These are phyloP conservation scores for Garra rufa DNA, from an alignment of 2,113 vertebrate genomes.

Conservation along the genomic window DNA sequence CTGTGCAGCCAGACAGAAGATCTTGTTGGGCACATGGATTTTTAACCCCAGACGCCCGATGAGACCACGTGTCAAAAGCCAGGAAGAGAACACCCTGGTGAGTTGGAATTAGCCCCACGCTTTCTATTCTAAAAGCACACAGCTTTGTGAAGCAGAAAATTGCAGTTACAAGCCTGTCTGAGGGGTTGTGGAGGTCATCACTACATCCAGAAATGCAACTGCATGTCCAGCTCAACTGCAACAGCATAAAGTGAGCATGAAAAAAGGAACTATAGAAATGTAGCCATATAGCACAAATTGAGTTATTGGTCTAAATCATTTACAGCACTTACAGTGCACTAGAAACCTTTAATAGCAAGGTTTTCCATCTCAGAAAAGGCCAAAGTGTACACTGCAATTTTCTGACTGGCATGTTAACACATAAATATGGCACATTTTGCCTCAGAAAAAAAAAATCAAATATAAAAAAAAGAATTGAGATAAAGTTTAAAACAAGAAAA, in stretches of 20 bases:
- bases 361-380: slow-evolving; percentile 11
- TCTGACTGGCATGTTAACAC: neutral
- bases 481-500: neutral
- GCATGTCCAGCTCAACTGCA: slow-evolving; percentile 17
- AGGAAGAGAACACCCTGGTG: slow-evolving; percentile 36
- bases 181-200: slow-evolving; percentile 29
- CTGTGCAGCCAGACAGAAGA: slow-evolving; percentile 42
- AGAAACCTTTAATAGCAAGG: slow-evolving; percentile 3
- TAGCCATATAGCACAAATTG: slow-evolving; percentile 16
- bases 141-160: slow-evolving; percentile 56
- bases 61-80: slow-evolving; percentile 32
- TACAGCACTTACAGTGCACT: slow-evolving; percentile 10
- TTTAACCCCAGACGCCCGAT: slow-evolving; percentile 33
- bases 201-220: slow-evolving; percentile 39
- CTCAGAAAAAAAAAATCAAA: neutral
- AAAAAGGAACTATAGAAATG: slow-evolving; percentile 34
- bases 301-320: slow-evolving; percentile 12
- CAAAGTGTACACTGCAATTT: neutral
- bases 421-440: neutral
- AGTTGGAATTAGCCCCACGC: slow-evolving; percentile 36
- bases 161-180: slow-evolving; percentile 50
- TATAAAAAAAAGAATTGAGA: neutral
- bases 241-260: slow-evolving; percentile 29
- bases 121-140: slow-evolving; percentile 43
- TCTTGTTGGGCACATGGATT: slow-evolving; percentile 36